Evolutionary conservation across 2,888 invertebrate species (phyloP).

Genomic region (Acleris cristana): DNA sequence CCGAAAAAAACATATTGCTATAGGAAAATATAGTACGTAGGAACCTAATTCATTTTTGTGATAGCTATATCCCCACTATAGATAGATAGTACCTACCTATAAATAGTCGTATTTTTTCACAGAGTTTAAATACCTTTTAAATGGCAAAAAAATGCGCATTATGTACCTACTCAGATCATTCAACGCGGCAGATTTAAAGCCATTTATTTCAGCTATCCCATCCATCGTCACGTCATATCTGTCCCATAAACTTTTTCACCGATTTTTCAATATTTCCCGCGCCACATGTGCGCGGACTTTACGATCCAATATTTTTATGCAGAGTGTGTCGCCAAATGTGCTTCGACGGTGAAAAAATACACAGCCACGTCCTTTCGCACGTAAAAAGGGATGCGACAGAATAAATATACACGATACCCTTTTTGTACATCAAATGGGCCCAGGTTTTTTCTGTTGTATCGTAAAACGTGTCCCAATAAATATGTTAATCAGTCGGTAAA

Average conservation of each 20-base stretch:
- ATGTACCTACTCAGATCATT: too few relatives aligned
- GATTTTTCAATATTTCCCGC: slow-evolving; percentile 70
- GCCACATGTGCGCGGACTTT: slow-evolving; percentile 76
- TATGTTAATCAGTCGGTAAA: slow-evolving; percentile 81
- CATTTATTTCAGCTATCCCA: too few relatives aligned
- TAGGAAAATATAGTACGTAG: too few relatives aligned
- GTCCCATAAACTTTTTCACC: slow-evolving; percentile 72
- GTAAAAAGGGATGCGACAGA: slow-evolving; percentile 83
- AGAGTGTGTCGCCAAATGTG: slow-evolving; percentile 83
- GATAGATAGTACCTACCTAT: too few relatives aligned
- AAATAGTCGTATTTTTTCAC: too few relatives aligned
- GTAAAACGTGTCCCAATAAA: slow-evolving; percentile 84
- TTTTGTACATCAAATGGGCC: slow-evolving; percentile 82
- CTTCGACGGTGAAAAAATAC: slow-evolving; percentile 74
- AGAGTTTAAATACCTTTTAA: too few relatives aligned
- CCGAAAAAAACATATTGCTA: too few relatives aligned
- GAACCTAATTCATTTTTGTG: too few relatives aligned
- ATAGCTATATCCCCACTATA: too few relatives aligned
- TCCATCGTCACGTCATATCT: slow-evolving; percentile 57
- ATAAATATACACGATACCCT: slow-evolving; percentile 83
- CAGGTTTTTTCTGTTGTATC: slow-evolving; percentile 76
- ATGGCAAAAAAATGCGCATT: too few relatives aligned
- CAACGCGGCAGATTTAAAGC: too few relatives aligned
- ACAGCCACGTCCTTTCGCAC: slow-evolving; percentile 77
- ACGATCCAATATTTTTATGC: slow-evolving; percentile 83